Evolutionary conservation across 2,888 invertebrate species (phyloP).

Genomic region (Lutraria lutraria): DNA sequence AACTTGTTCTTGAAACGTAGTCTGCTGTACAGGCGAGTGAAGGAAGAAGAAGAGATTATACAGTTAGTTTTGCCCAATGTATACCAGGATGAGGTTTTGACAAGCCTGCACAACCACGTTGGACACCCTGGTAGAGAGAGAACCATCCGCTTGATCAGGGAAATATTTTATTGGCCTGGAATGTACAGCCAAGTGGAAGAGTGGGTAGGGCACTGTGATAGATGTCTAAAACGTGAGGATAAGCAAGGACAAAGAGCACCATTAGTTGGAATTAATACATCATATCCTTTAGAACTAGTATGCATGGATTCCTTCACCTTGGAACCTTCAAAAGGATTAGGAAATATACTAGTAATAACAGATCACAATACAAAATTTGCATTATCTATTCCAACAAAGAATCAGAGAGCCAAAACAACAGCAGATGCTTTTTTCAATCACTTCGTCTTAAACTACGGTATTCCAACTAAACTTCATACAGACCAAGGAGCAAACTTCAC

Average conservation of each 20-base stretch:
- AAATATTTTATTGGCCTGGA: slow-evolving; percentile 14
- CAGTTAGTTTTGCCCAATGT: not conserved
- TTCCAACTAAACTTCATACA: slow-evolving; percentile 40
- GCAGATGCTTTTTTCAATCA: slow-evolving; percentile 36
- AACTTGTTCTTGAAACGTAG: not conserved
- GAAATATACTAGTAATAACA: slow-evolving; percentile 28
- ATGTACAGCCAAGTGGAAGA: not conserved
- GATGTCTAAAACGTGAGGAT: not conserved
- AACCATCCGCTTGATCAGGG: not conserved
- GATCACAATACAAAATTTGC: slow-evolving; percentile 44
- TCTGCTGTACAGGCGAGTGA: not conserved
- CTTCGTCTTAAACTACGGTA: slow-evolving; percentile 43
- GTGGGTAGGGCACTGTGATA: not conserved
- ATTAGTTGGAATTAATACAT: not conserved
- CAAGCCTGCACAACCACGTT: slow-evolving; percentile 6
- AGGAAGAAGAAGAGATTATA: not conserved
- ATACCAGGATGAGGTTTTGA: not conserved
- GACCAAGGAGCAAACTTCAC: slow-evolving; percentile 45
- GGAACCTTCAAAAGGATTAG: slow-evolving; percentile 6
- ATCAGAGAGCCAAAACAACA: slow-evolving; percentile 44
- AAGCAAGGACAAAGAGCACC: not conserved
- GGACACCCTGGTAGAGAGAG: slow-evolving; percentile 8
- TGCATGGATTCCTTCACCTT: slow-evolving; percentile 10
- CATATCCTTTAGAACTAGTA: not conserved
- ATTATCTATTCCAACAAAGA: slow-evolving; percentile 24